Evolutionary conservation across 2,113 vertebrate species (phyloP).

Genomic region (Chionis minor): DNA sequence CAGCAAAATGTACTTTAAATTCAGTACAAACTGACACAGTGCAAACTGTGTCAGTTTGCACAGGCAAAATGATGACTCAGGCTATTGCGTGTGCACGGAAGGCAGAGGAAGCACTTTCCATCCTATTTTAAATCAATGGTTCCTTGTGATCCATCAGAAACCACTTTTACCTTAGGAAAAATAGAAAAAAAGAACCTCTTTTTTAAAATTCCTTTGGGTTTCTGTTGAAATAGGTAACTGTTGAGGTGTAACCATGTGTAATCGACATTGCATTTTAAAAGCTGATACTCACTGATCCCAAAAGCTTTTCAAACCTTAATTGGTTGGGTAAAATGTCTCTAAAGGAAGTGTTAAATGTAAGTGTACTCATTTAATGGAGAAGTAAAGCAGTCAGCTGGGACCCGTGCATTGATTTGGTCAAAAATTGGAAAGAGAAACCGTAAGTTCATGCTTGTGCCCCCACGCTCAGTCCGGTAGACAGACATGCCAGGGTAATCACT

Average conservation of each 20-base stretch:
- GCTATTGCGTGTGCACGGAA: neutral
- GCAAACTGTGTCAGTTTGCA: neutral
- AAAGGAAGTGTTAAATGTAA: neutral
- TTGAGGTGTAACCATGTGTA: neutral
- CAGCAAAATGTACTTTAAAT: neutral
- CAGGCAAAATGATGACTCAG: neutral
- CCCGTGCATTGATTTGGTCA: neutral
- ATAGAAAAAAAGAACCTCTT: neutral
- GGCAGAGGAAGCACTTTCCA: neutral
- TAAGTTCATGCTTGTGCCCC: neutral
- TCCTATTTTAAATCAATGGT: neutral
- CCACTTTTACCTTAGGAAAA: neutral
- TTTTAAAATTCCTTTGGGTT: neutral
- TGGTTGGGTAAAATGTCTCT: neutral
- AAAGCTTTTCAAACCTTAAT: neutral
- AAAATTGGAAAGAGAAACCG: neutral
- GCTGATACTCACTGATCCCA: neutral
- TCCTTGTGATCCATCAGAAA: neutral
- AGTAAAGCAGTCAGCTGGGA: neutral
- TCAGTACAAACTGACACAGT: neutral
- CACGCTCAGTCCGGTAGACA: neutral
- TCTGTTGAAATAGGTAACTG: neutral
- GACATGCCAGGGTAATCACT: neutral
- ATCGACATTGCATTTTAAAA: neutral
- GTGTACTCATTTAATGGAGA: neutral